Percentiles rank a stretch among this genome's conserved stretches.
Evolutionary conservation across 2,888 invertebrate species (phyloP).

Genomic region (Phoenoteleia sp.): DNA sequence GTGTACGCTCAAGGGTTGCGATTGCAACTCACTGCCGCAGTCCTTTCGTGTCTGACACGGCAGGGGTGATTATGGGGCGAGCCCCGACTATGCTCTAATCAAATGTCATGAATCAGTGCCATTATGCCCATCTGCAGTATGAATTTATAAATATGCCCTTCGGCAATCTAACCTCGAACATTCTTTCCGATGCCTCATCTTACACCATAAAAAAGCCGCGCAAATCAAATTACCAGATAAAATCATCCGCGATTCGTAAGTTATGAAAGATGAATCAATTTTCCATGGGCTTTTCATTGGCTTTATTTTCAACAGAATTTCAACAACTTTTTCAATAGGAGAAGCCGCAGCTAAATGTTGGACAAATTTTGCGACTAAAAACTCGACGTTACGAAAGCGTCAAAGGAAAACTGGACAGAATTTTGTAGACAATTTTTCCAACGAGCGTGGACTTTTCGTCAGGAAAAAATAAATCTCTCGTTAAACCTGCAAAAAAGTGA

Average conservation of each 20-base stretch:
- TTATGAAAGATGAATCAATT: slow-evolving; percentile 25
- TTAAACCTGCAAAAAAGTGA: slow-evolving; percentile 12
- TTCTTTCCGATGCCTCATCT: slow-evolving; percentile 42
- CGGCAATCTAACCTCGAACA: slow-evolving; percentile 73
- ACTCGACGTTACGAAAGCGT: slow-evolving; percentile 32
- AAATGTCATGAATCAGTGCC: slow-evolving; percentile 86
- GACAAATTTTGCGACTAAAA: slow-evolving; percentile 36
- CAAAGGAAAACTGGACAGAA: slow-evolving; percentile 27
- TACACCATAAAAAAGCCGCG: slow-evolving; percentile 34
- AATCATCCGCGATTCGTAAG: slow-evolving; percentile 10
- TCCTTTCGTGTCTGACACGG: slow-evolving; percentile 50
- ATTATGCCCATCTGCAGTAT: slow-evolving; percentile 86
- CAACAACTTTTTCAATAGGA: slow-evolving; percentile 13
- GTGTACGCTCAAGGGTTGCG: slow-evolving; percentile 77
- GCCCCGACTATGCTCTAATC: slow-evolving; percentile 85
- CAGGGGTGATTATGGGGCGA: slow-evolving; percentile 78
- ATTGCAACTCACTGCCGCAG: slow-evolving; percentile 64
- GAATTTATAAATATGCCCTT: slow-evolving; percentile 85
- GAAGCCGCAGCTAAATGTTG: slow-evolving; percentile 40
- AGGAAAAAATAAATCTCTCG: slow-evolving; percentile 26
- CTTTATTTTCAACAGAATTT: slow-evolving; percentile 15
- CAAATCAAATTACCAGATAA: slow-evolving; percentile 39
- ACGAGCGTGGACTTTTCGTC: not conserved
- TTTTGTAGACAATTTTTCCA: slow-evolving; percentile 21
- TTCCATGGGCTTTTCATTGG: not conserved